Base-by-base conservation (phyloP, 1,140 invertebrate genomes). In the Araneus ventricosus region DNA sequence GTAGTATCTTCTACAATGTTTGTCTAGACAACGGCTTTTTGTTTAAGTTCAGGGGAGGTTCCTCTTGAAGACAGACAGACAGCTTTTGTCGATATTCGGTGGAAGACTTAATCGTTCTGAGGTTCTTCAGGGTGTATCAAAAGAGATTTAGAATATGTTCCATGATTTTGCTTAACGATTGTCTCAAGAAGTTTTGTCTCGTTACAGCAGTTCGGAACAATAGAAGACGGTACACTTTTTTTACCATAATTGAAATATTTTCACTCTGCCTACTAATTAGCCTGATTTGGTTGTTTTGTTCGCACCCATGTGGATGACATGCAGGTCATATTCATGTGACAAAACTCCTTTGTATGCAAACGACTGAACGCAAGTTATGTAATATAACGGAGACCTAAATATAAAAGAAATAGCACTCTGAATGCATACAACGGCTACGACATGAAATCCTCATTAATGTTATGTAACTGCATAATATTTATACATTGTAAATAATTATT, bases 251-350 rank as follows among this genome's bases (percentile, higher is more conserved):
- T 59, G 84, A 59, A 59, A 67, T 39, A 39, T 88, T 30, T 67
- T 39, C 86, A 63, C 30, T 86, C 34, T 88, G 59, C 86, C 57
- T 67, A 88, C 86, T 88, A 88, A 88, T 88, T 88, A 88, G 86
- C 86, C 86, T 61, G 45, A 41, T 88, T 88, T 88, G 86, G 34
- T 8, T 39, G 86, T 24, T 8, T 6, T 24, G 86, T 24, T 88
- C 86, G 61, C 86, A 88, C 86, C 86, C 86, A 88, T 39, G 59
- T 24, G 24, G 14, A 37, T 59, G 61, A 59, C 84, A 85, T 85
- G 45, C 84, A 85, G 84, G 84, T 85, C 84, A 85, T n/a, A 57
- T n/a, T 20, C 45, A 57, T 85, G 41, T 59, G 84, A 52, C 45
- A 57, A 27, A n/a, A 34, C 70, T 75, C 34, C 20, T 75, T 37